A percentile compares a stretch with the other conserved stretches of the same genome.
phyloP scores from a whole-genome alignment of 2,113 vertebrate genomes.

The Xiphorhynchus elegans region DNA sequence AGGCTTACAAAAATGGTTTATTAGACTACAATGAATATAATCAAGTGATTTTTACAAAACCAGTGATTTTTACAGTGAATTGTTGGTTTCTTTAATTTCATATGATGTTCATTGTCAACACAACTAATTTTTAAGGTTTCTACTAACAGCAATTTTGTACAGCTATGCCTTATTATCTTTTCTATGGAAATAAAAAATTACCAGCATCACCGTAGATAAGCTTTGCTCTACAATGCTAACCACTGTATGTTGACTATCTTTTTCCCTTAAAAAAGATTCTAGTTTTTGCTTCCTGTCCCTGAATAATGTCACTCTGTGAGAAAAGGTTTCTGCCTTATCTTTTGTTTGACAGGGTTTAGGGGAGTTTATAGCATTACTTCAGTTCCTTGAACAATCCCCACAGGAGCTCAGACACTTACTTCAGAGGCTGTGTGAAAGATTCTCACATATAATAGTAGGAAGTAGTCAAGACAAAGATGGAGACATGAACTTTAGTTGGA shows the following conservation, averaged over 20 bases:
- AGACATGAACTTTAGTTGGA: constrained; percentile 27
- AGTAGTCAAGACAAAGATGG: constrained; percentile 58
- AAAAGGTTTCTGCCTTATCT: constrained; percentile 73
- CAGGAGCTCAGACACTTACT: constrained; percentile 63
- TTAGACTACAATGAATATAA: neutral
- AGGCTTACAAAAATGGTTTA: neutral
- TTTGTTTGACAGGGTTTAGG: constrained; percentile 59
- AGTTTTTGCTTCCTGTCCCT: constrained; percentile 65
- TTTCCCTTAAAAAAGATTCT: neutral
- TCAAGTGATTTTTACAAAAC: neutral
- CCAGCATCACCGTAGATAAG: neutral
- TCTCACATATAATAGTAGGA: constrained; percentile 70
- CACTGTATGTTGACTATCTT: neutral
- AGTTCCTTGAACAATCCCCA: constrained; percentile 70
- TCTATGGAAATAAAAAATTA: neutral
- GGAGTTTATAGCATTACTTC: constrained; percentile 73
- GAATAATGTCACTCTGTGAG: constrained; percentile 63
- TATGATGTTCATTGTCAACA: neutral
- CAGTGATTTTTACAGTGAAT: neutral
- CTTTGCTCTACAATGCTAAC: neutral
- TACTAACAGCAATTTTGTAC: neutral
- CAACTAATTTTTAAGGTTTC: neutral
- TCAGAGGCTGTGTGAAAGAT: constrained; percentile 61
- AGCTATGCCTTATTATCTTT: neutral
- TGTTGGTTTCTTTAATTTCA: neutral